Evolutionary conservation across 1,140 invertebrate species (phyloP), one percentile per base, ranked within the genome.

Genomic region (Drosophila equinoxialis): DNA sequence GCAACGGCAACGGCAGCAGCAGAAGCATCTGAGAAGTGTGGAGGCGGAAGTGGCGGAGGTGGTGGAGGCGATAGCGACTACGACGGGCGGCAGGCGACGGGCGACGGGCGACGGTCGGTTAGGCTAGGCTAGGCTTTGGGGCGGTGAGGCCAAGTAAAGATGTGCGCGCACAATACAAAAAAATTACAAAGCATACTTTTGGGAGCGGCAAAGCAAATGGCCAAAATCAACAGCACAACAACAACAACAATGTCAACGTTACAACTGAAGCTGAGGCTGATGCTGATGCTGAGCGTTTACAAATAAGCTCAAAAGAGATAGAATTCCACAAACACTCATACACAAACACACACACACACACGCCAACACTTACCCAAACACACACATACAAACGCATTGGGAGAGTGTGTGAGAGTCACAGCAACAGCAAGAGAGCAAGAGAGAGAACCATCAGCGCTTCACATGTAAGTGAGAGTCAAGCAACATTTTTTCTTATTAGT

Each of bases 111-210:
- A 37, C 35, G 37, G 37, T 0, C 3, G 37, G 37, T 4, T 39
- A 37, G 30, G 65, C 54, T 74, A 79, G 76, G 30, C 30, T 30
- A 30, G 30, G 30, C 6, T 30, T 30, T 30, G 30, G 30, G 63
- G 72, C 71, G 17, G 17, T 6, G 8, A 51, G 17, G 45, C 17
- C 45, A 51, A 51, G 45, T 58, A 79, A 87, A 86, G 79, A 86
- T 86, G 83, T 86, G 83, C 83, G 83, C 83, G 83, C 83, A 86
- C 83, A 86, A 89, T 89, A 82, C 77, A 77, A 87, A 74, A 58
- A 82, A 87, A 87, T 86, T 89, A 80, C 80, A 87, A 87, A 87
- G 79, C 84, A 89, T 79, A 87, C 83, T 86, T 86, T 87, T 86
- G 83, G 83, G 83, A 87, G 83, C 83, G 83, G 77, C 83, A 89